phyloP scores from a whole-genome alignment of 1,140 invertebrate species.

The Portunus trituberculatus region DNA sequence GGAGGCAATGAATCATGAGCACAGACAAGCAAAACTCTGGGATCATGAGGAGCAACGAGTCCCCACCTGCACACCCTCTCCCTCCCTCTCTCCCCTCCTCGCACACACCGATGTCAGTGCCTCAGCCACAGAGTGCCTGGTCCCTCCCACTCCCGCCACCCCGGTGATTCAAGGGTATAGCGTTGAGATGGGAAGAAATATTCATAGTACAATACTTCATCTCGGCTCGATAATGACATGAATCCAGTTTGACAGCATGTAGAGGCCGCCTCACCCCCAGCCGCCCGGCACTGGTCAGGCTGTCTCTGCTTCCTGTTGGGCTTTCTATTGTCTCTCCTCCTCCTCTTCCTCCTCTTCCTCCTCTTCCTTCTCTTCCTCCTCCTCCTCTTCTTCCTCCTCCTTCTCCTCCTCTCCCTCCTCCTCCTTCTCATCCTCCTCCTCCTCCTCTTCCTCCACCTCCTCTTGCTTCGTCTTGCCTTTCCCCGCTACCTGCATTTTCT shows the following conservation, averaged over 20 bases:
- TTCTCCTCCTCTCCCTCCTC: background rate
- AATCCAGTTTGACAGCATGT: no score
- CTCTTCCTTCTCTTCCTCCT: background rate
- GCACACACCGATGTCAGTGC: background rate
- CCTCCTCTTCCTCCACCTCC: background rate
- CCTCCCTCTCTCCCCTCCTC: background rate
- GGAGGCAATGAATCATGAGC: constrained; percentile 11
- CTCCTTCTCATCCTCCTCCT: background rate
- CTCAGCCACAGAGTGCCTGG: background rate
- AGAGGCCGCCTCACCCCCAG: no score
- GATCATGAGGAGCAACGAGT: background rate
- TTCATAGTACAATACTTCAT: no score
- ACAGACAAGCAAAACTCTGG: background rate
- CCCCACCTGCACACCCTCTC: background rate
- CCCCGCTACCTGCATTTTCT: background rate
- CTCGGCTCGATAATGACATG: no score
- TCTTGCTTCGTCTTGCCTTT: background rate
- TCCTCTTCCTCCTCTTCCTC: background rate
- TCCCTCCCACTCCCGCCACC: background rate
- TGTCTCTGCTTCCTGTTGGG: no score
- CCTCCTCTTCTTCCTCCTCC: background rate
- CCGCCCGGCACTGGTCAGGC: no score
- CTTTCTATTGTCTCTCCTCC: background rate
- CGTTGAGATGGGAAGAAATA: no score
- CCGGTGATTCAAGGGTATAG: no score